phyloP scores from a whole-genome alignment of 2,113 vertebrate genomes.

The Barnardius zonarius region DNA sequence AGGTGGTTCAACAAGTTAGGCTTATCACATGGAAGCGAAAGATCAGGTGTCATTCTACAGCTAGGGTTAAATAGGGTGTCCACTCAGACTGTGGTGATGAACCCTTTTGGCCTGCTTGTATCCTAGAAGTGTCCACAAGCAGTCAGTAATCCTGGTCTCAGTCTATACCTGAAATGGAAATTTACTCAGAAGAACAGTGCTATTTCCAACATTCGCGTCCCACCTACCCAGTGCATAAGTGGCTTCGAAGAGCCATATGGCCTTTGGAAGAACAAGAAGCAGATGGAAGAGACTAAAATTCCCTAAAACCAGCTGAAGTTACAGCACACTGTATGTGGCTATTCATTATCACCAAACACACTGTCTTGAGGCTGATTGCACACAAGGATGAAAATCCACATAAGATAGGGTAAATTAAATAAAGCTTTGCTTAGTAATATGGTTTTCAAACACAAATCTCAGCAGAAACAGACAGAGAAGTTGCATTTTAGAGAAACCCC shows the following conservation, averaged over 20 bases:
- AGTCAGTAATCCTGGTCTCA: not conserved
- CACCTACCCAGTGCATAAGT: not conserved
- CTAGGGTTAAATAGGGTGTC: not conserved
- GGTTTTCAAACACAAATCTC: not conserved
- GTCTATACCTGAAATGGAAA: not conserved
- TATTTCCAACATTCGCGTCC: not conserved
- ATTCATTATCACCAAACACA: not conserved
- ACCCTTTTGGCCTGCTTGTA: not conserved
- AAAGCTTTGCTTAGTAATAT: not conserved
- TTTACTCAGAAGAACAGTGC: not conserved
- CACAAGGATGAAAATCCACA: not conserved
- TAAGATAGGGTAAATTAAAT: not conserved
- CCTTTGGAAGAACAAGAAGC: not conserved
- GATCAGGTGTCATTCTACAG: not conserved
- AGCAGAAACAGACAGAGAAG: not conserved
- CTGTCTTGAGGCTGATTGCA: not conserved
- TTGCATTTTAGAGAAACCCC: not conserved
- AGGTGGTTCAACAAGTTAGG: not conserved
- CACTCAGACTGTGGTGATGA: not conserved
- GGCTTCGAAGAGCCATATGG: not conserved
- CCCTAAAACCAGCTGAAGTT: slow-evolving; percentile 2
- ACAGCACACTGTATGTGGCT: not conserved
- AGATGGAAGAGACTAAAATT: slow-evolving; percentile 15
- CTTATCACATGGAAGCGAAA: not conserved
- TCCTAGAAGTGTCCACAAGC: not conserved